Base-by-base conservation (phyloP, 1,140 invertebrate genomes). In the Cecropterus lyciades region DNA sequence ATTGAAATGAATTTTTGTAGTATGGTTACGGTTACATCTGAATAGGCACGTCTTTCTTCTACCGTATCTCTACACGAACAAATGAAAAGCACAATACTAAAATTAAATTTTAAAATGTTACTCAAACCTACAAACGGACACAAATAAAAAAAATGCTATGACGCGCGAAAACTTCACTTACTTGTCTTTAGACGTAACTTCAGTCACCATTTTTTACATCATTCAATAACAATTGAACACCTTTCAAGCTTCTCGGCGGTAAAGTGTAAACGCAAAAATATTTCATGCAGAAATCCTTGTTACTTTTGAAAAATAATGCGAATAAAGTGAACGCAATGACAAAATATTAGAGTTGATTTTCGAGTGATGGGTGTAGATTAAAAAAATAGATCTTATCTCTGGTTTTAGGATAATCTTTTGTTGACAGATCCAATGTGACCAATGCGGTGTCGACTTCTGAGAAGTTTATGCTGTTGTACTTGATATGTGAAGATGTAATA, bases 391-490 rank as follows among this genome's bases (percentile, higher is more conserved):
- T 72, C 66, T 62, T 80, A 82, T 84, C 77, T 74, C 62, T 45
- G 76, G 82, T 69, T 80, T 84, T 79, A 71, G 75, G 77, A 84
- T 89, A 89, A 89, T 87, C 86, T 87, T 84, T 85, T 89, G 86
- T 89, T 87, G 86, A 83, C 77, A 77, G 74, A 74, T 71, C 57
- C 42, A 68, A 80, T 75, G 79, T 77, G 76, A 65, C 33, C 64
- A 65, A 66, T 70, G 71, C 42, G 74, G 75, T 79, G 85, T 82
- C 81, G 46, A 55, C 77, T 87, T 84, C 81, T 48, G 46, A 55
- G 80, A 87, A 79, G 51, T 60, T 67, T 65, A 24, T 14, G 59
- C 52, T 46, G 59, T 59, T 37, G 30, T 40, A 14, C 10, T 43
- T 11, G 37, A 69, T n/a, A n/a, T n/a, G n/a, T 40, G 68, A 76